These are phyloP conservation scores for Pentamera pediparva DNA, from an alignment of 53 echinoderm and acorn worm species.

Conservation along the genomic window DNA sequence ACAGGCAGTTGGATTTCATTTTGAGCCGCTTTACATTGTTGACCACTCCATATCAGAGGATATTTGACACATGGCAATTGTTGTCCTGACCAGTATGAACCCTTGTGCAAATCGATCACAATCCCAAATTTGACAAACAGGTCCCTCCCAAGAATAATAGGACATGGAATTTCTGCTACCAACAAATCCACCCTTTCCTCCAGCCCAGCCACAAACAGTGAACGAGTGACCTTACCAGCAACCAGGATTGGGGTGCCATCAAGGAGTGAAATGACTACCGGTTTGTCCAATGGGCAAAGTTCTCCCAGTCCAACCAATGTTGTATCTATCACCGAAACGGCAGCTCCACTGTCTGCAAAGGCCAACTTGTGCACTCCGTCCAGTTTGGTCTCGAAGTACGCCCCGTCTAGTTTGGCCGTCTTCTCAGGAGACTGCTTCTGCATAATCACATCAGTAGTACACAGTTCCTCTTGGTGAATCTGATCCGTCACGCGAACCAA, in stretches of 20 bases:
- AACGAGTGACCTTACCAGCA: no score
- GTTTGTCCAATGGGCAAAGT: neutral
- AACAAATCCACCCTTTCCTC: no score
- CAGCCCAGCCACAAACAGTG: no score
- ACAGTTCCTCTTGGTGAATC: neutral
- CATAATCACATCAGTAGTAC: neutral
- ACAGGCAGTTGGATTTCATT: neutral
- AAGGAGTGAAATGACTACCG: neutral
- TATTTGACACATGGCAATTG: no score
- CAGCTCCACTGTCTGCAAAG: neutral
- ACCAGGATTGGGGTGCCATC: neutral
- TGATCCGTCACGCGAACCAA: neutral
- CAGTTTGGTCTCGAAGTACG: neutral
- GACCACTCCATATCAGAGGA: neutral
- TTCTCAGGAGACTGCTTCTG: neutral
- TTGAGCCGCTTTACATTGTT: neutral
- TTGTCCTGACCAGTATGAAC: no score
- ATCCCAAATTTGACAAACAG: no score
- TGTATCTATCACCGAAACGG: neutral
- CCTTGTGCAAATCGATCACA: no score
- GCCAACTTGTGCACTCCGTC: neutral
- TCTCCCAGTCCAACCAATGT: neutral
- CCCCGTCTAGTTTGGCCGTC: neutral
- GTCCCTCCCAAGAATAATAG: no score
- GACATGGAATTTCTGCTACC: no score